Conservation (phyloP, 64 coral and sea anemone genomes). For the Anthopleura sola region DNA sequence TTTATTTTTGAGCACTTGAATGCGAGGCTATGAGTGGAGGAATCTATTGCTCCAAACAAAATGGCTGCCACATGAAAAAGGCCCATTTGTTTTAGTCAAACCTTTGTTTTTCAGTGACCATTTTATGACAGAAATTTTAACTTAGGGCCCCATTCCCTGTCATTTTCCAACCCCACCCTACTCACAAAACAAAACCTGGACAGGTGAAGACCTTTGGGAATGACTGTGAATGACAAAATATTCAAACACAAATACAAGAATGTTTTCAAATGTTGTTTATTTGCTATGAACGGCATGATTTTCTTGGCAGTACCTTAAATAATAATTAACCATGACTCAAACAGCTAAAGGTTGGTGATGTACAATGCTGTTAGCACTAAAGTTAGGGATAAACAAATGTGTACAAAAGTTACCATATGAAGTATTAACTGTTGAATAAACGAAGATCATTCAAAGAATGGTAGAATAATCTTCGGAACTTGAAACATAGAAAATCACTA, state of each 20-base stretch:
- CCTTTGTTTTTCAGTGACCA: no score
- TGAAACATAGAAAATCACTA: background rate
- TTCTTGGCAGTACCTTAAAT: constrained; percentile 14
- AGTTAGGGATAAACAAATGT: background rate
- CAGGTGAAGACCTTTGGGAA: no score
- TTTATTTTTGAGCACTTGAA: no score
- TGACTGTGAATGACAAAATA: no score
- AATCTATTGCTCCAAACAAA: no score
- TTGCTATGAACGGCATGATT: background rate
- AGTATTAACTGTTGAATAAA: background rate
- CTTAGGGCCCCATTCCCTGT: no score
- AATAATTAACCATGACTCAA: background rate
- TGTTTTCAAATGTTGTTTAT: constrained; percentile 16
- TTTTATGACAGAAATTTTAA: no score
- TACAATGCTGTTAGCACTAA: background rate
- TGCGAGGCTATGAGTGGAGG: no score
- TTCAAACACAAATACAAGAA: background rate
- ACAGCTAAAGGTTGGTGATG: background rate
- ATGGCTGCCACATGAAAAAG: no score
- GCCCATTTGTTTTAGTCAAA: no score
- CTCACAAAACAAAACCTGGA: no score
- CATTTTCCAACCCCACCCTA: no score
- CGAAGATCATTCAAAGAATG: background rate
- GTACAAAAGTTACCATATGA: background rate
- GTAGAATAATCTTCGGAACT: background rate